Percentiles rank a stretch among this genome's conserved stretches.
Conservation (phyloP, 2,797 vertebrate genomes). For the Cirrhinus mrigala region DNA sequence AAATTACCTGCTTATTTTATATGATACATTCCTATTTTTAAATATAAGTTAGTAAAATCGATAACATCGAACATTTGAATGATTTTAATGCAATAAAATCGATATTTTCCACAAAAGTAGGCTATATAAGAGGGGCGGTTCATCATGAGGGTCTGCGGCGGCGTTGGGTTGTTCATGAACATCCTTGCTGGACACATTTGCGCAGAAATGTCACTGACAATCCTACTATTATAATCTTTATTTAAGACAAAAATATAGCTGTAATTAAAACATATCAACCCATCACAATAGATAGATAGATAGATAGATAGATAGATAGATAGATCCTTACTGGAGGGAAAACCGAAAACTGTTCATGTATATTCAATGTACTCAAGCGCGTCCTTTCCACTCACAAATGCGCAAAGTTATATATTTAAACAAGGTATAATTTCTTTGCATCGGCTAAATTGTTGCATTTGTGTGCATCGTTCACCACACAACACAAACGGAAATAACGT, state of each 20-base stretch:
- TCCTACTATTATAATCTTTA: background rate
- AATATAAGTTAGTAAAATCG: background rate
- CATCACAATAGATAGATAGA: background rate
- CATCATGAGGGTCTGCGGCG: background rate
- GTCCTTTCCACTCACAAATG: background rate
- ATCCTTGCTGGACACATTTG: slow-evolving; percentile 7
- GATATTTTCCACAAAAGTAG: background rate
- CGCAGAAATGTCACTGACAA: background rate
- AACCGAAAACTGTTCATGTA: background rate
- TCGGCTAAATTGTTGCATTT: background rate
- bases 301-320: background rate
- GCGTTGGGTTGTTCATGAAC: background rate
- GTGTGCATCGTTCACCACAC: background rate
- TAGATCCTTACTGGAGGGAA: background rate
- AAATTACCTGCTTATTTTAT: background rate
- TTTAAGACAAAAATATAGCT: background rate
- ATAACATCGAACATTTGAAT: background rate
- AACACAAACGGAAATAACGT: background rate
- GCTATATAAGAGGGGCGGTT: background rate
- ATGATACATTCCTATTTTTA: background rate
- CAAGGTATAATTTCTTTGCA: background rate
- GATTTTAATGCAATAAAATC: background rate
- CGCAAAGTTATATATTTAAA: background rate
- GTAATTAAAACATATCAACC: background rate
- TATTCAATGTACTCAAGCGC: slow-evolving; percentile 1